These are phyloP conservation scores for Nothura maculosa DNA, from an alignment of 2,797 vertebrate genomes.

Conservation along the genomic window DNA sequence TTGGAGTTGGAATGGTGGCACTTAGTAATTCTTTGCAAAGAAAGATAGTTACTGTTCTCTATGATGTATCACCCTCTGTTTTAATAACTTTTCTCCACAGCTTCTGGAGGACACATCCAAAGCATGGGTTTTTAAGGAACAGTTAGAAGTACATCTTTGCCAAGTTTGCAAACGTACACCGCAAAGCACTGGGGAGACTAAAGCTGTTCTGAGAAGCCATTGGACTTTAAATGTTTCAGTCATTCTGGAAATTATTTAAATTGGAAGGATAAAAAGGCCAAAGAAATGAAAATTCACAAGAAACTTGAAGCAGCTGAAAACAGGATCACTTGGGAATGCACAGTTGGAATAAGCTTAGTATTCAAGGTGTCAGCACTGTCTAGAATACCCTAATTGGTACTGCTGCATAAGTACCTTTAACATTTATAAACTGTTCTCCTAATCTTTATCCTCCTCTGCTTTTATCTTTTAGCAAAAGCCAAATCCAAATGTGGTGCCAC, in stretches of 20 bases:
- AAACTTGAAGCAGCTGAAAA: background rate
- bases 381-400: background rate
- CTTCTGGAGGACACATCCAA: background rate
- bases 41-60: background rate
- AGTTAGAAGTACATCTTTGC: background rate
- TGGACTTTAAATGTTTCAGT: background rate
- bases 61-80: background rate
- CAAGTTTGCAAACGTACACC: background rate
- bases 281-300: background rate
- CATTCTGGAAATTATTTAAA: background rate
- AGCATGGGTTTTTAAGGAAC: fast-evolving
- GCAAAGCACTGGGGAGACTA: background rate
- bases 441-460: background rate
- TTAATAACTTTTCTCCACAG: background rate
- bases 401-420: background rate
- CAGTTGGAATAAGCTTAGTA: background rate
- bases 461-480: constrained; percentile 86
- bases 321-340: background rate
- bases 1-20: background rate
- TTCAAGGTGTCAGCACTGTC: fast-evolving
- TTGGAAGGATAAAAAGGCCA: background rate
- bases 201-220: background rate
- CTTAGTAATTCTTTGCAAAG: background rate
- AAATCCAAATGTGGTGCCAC: constrained; percentile 93
- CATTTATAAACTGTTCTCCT: background rate